phyloP scores from a whole-genome alignment of 2,888 invertebrate genomes.

The Anorthoa munda region DNA sequence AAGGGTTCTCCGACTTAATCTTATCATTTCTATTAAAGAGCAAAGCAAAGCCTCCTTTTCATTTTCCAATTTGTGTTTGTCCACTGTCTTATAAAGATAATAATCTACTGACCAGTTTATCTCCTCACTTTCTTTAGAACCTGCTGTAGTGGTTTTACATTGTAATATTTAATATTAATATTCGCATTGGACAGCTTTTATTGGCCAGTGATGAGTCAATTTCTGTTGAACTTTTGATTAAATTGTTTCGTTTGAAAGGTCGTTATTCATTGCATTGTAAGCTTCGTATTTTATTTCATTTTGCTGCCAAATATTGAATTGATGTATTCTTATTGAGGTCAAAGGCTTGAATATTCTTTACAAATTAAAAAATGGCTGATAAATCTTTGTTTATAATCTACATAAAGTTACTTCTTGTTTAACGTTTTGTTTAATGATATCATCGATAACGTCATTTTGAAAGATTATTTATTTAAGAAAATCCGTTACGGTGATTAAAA shows the following conservation, averaged over 20 bases:
- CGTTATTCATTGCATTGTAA: constrained; percentile 22
- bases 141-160: too few relatives aligned
- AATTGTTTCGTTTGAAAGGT: constrained; percentile 19
- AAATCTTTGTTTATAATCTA: constrained; percentile 12
- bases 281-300: constrained; percentile 32
- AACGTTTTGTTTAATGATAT: constrained; percentile 25
- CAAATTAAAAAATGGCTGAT: not conserved
- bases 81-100: too few relatives aligned
- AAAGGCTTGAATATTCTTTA: constrained; percentile 5
- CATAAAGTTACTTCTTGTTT: not conserved
- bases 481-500: constrained; percentile 36
- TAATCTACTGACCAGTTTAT: not conserved
- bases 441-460: constrained; percentile 40
- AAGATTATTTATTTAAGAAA: constrained; percentile 15
- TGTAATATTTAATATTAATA: not conserved
- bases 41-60: too few relatives aligned
- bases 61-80: too few relatives aligned
- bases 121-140: too few relatives aligned
- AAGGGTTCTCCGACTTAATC: too few relatives aligned
- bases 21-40: too few relatives aligned
- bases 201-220: constrained; percentile 10
- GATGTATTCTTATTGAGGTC: constrained; percentile 27
- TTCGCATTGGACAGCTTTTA: constrained; percentile 7
- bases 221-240: constrained; percentile 10
- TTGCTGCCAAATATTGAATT: constrained; percentile 34